Evolutionary conservation across 2,797 vertebrate species (phyloP), one percentile per base, ranked within the genome.

Genomic region (Lagorchestes hirsutus): DNA sequence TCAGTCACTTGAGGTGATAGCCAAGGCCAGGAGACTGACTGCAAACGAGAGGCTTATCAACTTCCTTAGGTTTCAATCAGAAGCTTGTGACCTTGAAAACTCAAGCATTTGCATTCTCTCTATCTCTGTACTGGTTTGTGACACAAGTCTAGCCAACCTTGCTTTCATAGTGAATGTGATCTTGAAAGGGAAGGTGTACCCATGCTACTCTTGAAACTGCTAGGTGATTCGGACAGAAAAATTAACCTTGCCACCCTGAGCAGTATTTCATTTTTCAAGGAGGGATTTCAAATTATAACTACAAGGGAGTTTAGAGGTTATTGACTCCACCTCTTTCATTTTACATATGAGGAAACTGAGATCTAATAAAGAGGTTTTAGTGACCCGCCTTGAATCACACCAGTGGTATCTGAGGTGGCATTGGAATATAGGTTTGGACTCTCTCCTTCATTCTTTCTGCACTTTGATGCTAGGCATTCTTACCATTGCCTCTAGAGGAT

Each of bases 71-170:
- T 94, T 92, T 95, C 92, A 54, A 0, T 93, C 93, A 90, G 56
- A 92, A 58, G 50, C 34, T 40, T 91, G 92, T 97, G 92, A 94
- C 97, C 93, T 95, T 97, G 95, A 94, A 93, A 92, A 92, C 1
- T 0, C 59, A 29, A 67, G 55, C 91, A 74, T 93, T 94, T 93
- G 91, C 59, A 94, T 52, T 40, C 0, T 0, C 11, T 34, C 1
- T 52, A 34, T 95, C 90, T 94, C 34, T 58, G 4, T 46, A 29
- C 24, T 74, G 0, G 54, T 9, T 22, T 95, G 87, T 18, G 59
- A 74, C 62, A 93, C 67, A 87, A 94, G 62, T 55, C 92, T 59
- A 50, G 11, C 55, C 55, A 54, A 16, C 54, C 52, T 56, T 58
- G n/a, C 55, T 97, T 74, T 46, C 29, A 12, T 40, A 94, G n/a